Conservation (phyloP, 2,797 vertebrate species). For the Neostethus bicornis region DNA sequence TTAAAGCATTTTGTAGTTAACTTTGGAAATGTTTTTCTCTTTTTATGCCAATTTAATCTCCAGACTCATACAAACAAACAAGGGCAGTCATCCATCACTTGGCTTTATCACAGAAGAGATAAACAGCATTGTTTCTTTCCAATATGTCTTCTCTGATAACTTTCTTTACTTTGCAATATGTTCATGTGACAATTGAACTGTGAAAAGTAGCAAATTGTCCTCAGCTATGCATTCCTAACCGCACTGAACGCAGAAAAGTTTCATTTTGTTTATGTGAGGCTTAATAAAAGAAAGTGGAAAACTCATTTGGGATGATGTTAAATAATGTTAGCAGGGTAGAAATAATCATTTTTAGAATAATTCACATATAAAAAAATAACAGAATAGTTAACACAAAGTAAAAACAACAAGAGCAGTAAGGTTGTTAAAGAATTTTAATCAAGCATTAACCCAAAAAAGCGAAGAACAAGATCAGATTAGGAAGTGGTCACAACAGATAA, state of each 20-base stretch:
- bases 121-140: conserved; percentile 25
- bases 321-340: conserved; percentile 37
- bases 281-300: neutral
- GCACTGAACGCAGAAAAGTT: neutral
- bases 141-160: conserved; percentile 19
- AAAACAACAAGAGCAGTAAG: conserved; percentile 37
- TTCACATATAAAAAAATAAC: conserved; percentile 1
- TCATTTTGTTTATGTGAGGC: neutral
- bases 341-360: no score
- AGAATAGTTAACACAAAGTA: conserved; percentile 13
- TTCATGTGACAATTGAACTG: conserved; percentile 4
- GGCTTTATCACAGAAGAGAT: conserved; percentile 21
- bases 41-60: conserved; percentile 27
- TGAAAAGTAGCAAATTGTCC: conserved; percentile 7
- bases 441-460: conserved; percentile 72
- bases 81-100: conserved; percentile 25
- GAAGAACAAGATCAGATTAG: conserved; percentile 69
- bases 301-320: neutral
- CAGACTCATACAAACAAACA: conserved; percentile 22
- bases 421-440: conserved; percentile 84
- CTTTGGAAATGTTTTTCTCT: neutral
- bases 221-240: neutral
- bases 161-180: conserved; percentile 1
- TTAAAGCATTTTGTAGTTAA: neutral
- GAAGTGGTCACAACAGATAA: conserved; percentile 58